phyloP scores from a whole-genome alignment of 2,113 vertebrate genomes.

The Potamarius usumacintae region DNA sequence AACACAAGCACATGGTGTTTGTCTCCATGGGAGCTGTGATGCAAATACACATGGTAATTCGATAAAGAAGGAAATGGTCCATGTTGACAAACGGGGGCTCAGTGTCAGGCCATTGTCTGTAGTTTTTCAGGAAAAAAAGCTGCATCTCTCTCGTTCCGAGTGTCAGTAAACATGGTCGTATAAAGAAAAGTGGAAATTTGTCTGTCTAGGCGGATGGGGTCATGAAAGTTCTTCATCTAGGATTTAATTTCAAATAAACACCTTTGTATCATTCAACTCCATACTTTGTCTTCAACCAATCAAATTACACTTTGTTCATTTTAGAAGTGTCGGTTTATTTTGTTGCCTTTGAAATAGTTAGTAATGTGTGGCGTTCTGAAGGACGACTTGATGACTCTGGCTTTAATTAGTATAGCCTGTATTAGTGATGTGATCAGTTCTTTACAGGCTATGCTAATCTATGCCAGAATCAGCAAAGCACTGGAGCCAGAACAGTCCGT shows the following conservation, averaged over 20 bases:
- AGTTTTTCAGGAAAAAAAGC: neutral
- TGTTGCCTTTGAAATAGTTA: neutral
- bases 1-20: neutral
- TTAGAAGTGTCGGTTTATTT: neutral
- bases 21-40: neutral
- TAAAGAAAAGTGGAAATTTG: neutral
- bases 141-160: neutral
- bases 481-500: slow-evolving; percentile 48
- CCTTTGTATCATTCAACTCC: neutral
- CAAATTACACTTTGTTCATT: neutral
- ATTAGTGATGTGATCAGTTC: slow-evolving; percentile 81
- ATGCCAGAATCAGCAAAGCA: slow-evolving; percentile 82
- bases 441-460: slow-evolving; percentile 87
- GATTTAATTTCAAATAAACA: neutral
- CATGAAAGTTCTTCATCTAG: neutral
- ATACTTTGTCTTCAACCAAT: neutral
- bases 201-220: neutral
- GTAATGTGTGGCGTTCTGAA: neutral
- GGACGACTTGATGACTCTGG: slow-evolving; percentile 79
- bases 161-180: neutral
- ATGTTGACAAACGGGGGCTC: neutral
- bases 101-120: neutral
- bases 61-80: neutral
- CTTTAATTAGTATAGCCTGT: slow-evolving; percentile 87
- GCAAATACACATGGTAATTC: neutral